phyloP scores from a whole-genome alignment of 2,888 invertebrate genomes.

The Melanchra persicariae region DNA sequence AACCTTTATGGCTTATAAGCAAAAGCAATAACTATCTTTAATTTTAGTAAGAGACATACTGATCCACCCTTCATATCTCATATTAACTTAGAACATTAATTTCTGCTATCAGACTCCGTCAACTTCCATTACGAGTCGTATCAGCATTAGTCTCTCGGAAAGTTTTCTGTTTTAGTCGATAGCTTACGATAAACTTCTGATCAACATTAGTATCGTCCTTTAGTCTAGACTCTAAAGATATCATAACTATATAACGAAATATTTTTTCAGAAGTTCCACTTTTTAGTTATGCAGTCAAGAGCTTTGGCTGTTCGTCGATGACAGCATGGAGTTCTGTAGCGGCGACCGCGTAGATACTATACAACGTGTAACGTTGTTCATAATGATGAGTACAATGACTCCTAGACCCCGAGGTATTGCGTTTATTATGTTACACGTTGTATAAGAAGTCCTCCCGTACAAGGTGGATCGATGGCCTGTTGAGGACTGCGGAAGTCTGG shows the following conservation, averaged over 20 bases:
- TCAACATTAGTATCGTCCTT: slow-evolving; percentile 56
- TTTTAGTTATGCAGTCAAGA: not conserved
- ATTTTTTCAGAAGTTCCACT: slow-evolving; percentile 22
- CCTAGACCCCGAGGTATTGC: no score
- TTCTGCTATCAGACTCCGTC: slow-evolving; percentile 42
- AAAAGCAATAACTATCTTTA: not conserved
- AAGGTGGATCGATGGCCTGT: not conserved
- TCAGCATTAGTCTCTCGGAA: slow-evolving; percentile 40
- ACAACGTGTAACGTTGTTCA: no score
- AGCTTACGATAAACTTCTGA: slow-evolving; percentile 57
- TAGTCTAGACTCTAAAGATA: slow-evolving; percentile 58
- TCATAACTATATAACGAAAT: not conserved
- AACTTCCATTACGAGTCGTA: slow-evolving; percentile 49
- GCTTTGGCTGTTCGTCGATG: not conserved
- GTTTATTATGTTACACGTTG: no score
- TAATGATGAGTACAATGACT: no score
- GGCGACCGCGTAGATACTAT: not conserved
- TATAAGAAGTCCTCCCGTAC: not conserved
- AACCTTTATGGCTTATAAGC: not conserved
- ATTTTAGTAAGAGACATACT: not conserved
- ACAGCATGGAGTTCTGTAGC: not conserved
- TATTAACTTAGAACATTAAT: slow-evolving; percentile 39
- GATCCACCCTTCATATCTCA: slow-evolving; percentile 5
- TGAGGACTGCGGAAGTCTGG: not conserved
- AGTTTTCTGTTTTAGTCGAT: slow-evolving; percentile 52